Percentiles rank a stretch among this genome's conserved stretches.
phyloP scores from a whole-genome alignment of 2,113 vertebrate genomes.

The Sterrhoptilus dennistouni region DNA sequence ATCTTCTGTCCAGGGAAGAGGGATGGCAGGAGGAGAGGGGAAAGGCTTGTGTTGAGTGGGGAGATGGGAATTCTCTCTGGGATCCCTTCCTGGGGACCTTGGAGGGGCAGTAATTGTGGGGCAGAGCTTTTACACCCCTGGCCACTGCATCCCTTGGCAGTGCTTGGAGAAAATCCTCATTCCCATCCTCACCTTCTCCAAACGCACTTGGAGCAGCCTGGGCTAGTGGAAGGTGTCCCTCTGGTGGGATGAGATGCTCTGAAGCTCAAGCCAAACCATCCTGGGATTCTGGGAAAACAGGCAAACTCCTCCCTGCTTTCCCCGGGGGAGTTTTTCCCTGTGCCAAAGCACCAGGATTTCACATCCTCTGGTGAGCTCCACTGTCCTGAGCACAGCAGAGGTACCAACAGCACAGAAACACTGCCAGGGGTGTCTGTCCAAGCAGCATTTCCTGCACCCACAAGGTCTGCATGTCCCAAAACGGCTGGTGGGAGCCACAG shows the following conservation, averaged over 20 bases:
- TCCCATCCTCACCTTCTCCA: background rate
- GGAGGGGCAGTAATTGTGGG: background rate
- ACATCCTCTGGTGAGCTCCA: accelerated
- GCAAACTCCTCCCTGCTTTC: background rate
- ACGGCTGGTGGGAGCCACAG: background rate
- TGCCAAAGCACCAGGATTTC: background rate
- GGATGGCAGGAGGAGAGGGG: background rate
- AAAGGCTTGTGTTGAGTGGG: accelerated
- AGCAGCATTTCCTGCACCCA: background rate
- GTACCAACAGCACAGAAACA: accelerated
- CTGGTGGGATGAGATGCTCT: background rate
- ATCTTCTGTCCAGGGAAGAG: background rate
- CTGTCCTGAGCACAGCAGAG: background rate
- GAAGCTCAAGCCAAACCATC: background rate
- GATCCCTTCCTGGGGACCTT: background rate
- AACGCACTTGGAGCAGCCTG: background rate
- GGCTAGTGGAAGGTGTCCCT: background rate
- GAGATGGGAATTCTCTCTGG: background rate
- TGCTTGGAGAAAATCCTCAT: background rate
- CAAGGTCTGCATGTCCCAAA: background rate
- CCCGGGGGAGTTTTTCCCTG: background rate
- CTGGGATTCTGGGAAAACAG: background rate
- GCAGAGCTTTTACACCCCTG: background rate
- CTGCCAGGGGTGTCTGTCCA: accelerated
- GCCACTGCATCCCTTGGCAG: background rate